Percentiles rank a stretch among this genome's conserved stretches.
phyloP scores from a whole-genome alignment of 2,888 invertebrate species.

The Lycophotia porphyrea region DNA sequence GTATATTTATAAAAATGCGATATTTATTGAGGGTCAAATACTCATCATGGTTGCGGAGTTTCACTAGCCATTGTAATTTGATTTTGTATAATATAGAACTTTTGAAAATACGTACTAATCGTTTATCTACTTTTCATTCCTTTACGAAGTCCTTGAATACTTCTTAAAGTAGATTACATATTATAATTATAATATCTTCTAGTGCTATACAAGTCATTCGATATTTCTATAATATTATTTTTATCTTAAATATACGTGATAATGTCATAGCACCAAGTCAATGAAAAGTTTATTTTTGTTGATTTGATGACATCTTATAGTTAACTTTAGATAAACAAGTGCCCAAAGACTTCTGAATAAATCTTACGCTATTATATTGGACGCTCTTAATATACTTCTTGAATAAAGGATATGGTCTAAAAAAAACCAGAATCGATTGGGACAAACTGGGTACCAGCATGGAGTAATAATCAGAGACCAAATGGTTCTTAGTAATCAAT shows the following conservation, averaged over 20 bases:
- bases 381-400: not conserved
- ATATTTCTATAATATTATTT: not conserved
- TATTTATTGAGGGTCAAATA: not conserved
- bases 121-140: not conserved
- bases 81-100: not conserved
- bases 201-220: not conserved
- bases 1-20: not conserved
- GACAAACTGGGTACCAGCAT: no score
- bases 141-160: conserved; percentile 4
- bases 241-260: conserved; percentile 13
- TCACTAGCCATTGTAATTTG: not conserved
- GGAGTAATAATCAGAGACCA: no score
- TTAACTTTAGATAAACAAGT: not conserved
- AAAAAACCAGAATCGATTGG: no score
- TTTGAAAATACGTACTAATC: not conserved
- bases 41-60: not conserved
- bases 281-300: conserved; percentile 6
- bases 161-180: conserved; percentile 1
- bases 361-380: not conserved
- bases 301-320: conserved; percentile 29
- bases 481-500: no score
- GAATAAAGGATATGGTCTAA: no score
- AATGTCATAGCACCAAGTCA: conserved; percentile 47
- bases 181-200: not conserved
- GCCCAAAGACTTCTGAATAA: not conserved